These are phyloP conservation scores for Drosophila antonietae DNA, from an alignment of 2,888 invertebrate genomes.

Conservation along the genomic window DNA sequence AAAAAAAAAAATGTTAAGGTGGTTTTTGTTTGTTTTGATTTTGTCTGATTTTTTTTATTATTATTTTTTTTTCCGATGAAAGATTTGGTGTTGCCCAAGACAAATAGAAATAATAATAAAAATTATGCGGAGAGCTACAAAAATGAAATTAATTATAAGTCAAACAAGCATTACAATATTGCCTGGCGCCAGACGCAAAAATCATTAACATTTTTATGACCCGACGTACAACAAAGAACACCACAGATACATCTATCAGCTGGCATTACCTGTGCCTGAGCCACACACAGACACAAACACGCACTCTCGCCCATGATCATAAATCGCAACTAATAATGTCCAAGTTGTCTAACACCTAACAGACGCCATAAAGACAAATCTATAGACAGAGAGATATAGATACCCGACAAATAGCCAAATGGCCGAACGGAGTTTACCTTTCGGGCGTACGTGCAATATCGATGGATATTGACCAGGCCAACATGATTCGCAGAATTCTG, in stretches of 20 bases:
- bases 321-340: conserved; percentile 77
- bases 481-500: conserved; percentile 61
- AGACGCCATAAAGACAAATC: conserved; percentile 62
- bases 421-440: conserved; percentile 33
- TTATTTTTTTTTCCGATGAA: conserved; percentile 2
- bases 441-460: conserved; percentile 55
- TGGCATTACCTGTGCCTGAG: conserved; percentile 65
- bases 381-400: conserved; percentile 23
- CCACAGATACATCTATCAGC: conserved; percentile 68
- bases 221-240: conserved; percentile 77
- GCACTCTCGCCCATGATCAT: conserved; percentile 39
- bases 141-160: conserved; percentile 80
- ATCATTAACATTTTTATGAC: conserved; percentile 81
- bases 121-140: conserved; percentile 52
- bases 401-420: conserved; percentile 38
- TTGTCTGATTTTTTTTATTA: conserved; percentile 15
- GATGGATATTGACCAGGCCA: conserved; percentile 48
- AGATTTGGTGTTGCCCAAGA: conserved; percentile 38
- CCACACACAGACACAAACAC: conserved; percentile 11
- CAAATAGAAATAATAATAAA: conserved; percentile 57
- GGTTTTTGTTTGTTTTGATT: conserved; percentile 29
- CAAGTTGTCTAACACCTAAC: conserved; percentile 74
- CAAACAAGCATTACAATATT: conserved; percentile 79
- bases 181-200: conserved; percentile 79
- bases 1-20: conserved; percentile 40